Evolutionary conservation across 1,140 invertebrate genomes (phyloP), one percentile per base, ranked within the genome.

Genomic region (Zaprionus capensis): DNA sequence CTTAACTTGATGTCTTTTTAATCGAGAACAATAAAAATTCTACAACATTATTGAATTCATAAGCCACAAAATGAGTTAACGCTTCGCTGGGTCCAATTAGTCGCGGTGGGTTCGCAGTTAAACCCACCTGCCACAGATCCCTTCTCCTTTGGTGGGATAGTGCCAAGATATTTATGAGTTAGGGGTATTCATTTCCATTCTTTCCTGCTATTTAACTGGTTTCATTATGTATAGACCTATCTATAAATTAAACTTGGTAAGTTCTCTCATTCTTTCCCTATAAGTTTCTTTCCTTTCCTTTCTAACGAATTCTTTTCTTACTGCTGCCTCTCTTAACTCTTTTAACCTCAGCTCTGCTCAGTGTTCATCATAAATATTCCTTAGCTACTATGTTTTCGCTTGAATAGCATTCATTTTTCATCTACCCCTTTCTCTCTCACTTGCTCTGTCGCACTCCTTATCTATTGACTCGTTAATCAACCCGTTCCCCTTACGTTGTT

Each of bases 1-100:
- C 67, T 74, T 70, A 75, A 71, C 78, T 81, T 88, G 65, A 88
- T 84, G 85, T 84, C 71, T 78, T 88, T 90, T 88, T 88, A 88
- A 88, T 88, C 85, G 84, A 88, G 88, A 88, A 59, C 84, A 88
- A 88, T 88, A 84, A 88, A 88, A 87, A 83, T 59, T 58, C 36
- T 78, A 57, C 9, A 7, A 56, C 69, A 49, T 80, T 75, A 73
- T 79, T 38, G 69, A 78, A 71, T 73, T 76, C 71, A 69, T 74
- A 76, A 66, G 78, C 78, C 84, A 71, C 85, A 78, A 74, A 70
- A 80, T 83, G 68, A 71, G 58, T 84, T 90, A 81, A 84, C 85
- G 84, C 85, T 88, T 88, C 74, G 85, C 57, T 73, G 59, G 76
- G 46, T 55, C 71, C 74, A 83, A 75, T 83, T 86, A 64, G 70